Base-by-base conservation (phyloP, 2,888 invertebrate genomes). In the Conomelus anceps region DNA sequence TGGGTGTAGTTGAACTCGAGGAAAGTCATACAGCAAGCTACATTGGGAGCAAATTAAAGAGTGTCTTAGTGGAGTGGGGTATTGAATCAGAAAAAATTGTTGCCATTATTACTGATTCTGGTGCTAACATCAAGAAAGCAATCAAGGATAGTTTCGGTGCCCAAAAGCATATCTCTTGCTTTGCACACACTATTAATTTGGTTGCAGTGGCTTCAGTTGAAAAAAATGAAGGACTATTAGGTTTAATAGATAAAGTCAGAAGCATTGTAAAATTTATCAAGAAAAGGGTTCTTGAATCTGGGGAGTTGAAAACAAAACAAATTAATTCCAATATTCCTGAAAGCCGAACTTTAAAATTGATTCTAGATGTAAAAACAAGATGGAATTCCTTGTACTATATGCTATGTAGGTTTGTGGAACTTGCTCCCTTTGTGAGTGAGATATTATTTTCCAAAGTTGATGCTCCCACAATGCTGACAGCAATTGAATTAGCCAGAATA, bases 351-450 rank as follows among this genome's bases (percentile, higher is more conserved):
- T 23, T 13, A 88, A 88, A 88, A n/a, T 88, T 26, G n/a, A 34
- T 88, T 13, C 88, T 88, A n/a, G 88, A 88, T 88, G 88, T 88
- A 6, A 88, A 29, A 29, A 88, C 26, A 22, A 24, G 88, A 88
- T 88, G 88, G 88, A 29, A 88, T 24, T 88, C 88, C 3, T 23
- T 22, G 7, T 88, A 24, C 17, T 88, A 88, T 24, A 88, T 88
- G 29, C n/a, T 88, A 7, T 6, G 23, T 4, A 17, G 29, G 9
- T 88, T 88, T 88, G 13, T 88, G 6, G 34, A 88, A 88, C 26
- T 88, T 3, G 9, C 23, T 23, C 3, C 26, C 4, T 9, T 88
- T 7, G 88, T 88, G 11, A 29, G 29, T 34, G 26, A 88, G 23
- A 88, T 88, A 9, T 29, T 26, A 88, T 7, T 88, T 20, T 7